phyloP scores from a whole-genome alignment of 2,888 invertebrate species.

The Pteria penguin region DNA sequence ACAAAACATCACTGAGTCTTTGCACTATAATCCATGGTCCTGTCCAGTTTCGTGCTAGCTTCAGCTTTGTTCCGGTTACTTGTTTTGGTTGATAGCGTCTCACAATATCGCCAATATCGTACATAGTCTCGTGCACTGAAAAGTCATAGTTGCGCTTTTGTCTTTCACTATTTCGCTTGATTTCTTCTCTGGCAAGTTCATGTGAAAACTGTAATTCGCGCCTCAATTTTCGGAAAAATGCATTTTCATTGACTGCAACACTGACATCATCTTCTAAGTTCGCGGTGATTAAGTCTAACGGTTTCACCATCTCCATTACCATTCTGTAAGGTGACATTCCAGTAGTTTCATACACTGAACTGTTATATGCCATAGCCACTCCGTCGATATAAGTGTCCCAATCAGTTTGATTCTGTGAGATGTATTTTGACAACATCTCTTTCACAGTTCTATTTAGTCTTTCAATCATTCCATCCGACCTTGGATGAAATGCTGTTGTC shows the following conservation, averaged over 20 bases:
- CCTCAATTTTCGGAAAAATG: too few species aligned
- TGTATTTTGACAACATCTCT: constrained; percentile 42
- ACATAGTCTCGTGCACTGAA: constrained; percentile 15
- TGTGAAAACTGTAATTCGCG: too few species aligned
- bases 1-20: too few species aligned
- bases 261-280: neutral
- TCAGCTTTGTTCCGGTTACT: constrained; percentile 1
- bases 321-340: constrained; percentile 37
- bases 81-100: neutral
- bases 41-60: constrained; percentile 33
- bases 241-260: neutral
- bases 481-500: too few species aligned
- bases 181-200: neutral
- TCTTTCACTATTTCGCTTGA: neutral
- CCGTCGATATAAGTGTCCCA: constrained; percentile 48
- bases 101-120: constrained; percentile 9
- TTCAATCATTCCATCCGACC: constrained; percentile 43
- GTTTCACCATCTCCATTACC: constrained; percentile 35
- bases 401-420: constrained; percentile 41
- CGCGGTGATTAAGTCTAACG: constrained; percentile 33
- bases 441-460: too few species aligned
- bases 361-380: constrained; percentile 38
- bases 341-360: constrained; percentile 45
- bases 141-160: constrained; percentile 34
- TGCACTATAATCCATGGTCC: constrained; percentile 39